Evolutionary conservation across 2,797 vertebrate genomes (phyloP), one percentile per base, ranked within the genome.

Genomic region (Lagocephalus sceleratus): DNA sequence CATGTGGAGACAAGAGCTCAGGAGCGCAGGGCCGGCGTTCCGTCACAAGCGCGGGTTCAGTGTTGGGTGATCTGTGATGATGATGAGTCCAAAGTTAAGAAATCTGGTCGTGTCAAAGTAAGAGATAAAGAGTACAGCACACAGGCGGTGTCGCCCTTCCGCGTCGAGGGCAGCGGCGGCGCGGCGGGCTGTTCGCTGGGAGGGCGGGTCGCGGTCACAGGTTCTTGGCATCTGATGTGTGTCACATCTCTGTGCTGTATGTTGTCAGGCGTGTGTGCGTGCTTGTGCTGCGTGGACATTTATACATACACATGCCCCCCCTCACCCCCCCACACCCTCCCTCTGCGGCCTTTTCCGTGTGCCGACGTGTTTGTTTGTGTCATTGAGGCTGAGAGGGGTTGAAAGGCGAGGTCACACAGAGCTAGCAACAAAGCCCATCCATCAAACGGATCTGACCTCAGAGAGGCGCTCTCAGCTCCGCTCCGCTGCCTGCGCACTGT

Each of bases 341-440:
- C 15, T n/a, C n/a, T n/a, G 41, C 6, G 6, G 17, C 41, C n/a
- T 17, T 55, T 10, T 20, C 7, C 47, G 7, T 39, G 17, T 44
- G 42, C 29, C 21, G 45, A 40, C 39, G 26, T 66, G 51, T 61
- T 54, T 71, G 65, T 69, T 60, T 82, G 69, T 81, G 78, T 81
- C 73, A 75, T 66, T 78, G 79, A 79, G 61, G 77, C 68, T 78
- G 75, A 77, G 67, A 73, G 69, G 58, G 84, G 82, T 80, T 79
- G 84, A 86, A 82, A 85, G 83, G 78, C 64, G 74, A 85, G 86
- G 85, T 89, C 81, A 78, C 63, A 47, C 49, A 22, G 60, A 76
- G 73, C 71, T 74, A 53, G 63, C 69, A 78, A 74, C 79, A 84
- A 84, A 86, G 78, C 82, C 83, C 82, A 82, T 86, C 83, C 58